Base-by-base conservation (phyloP, 2,888 invertebrate species). In the Drosophila ezoana region DNA sequence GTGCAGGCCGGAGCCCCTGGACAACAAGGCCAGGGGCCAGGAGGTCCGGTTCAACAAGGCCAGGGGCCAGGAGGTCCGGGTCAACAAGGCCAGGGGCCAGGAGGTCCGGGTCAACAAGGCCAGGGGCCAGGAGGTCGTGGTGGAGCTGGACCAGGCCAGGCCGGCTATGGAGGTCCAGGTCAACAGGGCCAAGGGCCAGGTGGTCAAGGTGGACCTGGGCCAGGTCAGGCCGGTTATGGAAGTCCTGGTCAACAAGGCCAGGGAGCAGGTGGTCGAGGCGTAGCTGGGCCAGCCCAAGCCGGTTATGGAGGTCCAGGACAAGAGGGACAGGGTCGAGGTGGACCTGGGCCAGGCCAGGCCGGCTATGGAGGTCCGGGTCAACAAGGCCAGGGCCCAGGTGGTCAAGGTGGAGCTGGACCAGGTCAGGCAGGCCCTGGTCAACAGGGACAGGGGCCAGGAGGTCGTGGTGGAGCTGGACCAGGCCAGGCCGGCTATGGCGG, bases 111-210 rank as follows among this genome's bases (percentile, higher is more conserved):
- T 8, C 45, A 20, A 3, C 23, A 37, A 28, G 37, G n/a, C 16
- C 13, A 20, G 40, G 23, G 23, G 1, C 38, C 35, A 13, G 35
- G n/a, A 2, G 52, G 32, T 35, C 44, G 16, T 4, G 28, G 45
- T 11, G 38, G 49, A 1, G 2, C 10, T 11, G 48, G 54, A 3
- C n/a, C 16, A 10, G 52, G 45, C 2, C 18, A 33, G 20, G 58
- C 33, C 6, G 57, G 52, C 11, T 33, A 37, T 23, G 48, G 45
- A 45, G 40, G n/a, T 8, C 28, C 38, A 18, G 51, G 44, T 3
- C 45, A 20, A 13, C 35, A 35, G 13, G 37, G 14, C 2, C 49
- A 38, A 16, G 40, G 16, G 1, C 37, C 35, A 13, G 40, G 13
- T 8, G 37, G 35, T 6, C 6, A 5, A 13, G 13, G 33, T 1